phyloP scores from a whole-genome alignment of 2,113 vertebrate species.

The Ploceus nigricollis region DNA sequence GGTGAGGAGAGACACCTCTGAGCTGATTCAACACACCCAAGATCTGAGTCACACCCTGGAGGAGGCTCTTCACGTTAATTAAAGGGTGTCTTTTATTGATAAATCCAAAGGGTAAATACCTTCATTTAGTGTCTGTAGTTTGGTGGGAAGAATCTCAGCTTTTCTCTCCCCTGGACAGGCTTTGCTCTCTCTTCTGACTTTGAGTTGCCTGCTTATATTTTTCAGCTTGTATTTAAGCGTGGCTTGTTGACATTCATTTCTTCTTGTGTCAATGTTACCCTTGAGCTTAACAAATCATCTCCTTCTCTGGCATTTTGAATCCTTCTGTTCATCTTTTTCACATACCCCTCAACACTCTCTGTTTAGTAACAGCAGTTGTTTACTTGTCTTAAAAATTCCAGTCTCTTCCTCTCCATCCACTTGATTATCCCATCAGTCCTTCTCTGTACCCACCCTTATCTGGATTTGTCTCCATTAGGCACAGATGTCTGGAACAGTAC shows the following conservation, averaged over 20 bases:
- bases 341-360: background rate
- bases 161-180: background rate
- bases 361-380: conserved; percentile 4
- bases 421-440: background rate
- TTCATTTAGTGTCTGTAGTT: background rate
- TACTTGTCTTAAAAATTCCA: background rate
- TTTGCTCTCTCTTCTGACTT: background rate
- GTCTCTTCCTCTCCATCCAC: background rate
- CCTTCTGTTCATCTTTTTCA: conserved; percentile 6
- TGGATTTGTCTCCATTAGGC: background rate
- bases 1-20: background rate
- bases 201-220: background rate
- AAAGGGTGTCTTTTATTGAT: background rate
- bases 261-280: background rate
- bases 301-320: conserved; percentile 3
- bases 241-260: background rate
- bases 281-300: conserved; percentile 20
- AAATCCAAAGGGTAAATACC: background rate
- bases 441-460: background rate
- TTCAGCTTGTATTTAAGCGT: background rate
- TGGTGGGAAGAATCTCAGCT: background rate
- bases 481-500: background rate
- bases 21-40: background rate
- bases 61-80: background rate
- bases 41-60: background rate